Evolutionary conservation across 1,140 invertebrate genomes (phyloP).

Genomic region (Pseudoatta argentina): DNA sequence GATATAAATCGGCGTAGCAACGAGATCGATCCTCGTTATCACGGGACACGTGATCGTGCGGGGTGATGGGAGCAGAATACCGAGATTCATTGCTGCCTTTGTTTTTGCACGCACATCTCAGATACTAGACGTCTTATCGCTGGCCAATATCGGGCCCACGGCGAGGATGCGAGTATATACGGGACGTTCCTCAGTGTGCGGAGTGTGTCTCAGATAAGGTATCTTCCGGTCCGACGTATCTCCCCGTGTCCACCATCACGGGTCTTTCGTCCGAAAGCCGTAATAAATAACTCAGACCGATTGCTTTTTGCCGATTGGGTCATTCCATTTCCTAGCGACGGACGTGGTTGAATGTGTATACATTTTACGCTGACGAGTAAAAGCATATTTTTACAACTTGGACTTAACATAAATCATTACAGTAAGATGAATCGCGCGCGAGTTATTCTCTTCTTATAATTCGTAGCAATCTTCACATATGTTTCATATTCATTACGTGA

Average conservation of each 20-base stretch:
- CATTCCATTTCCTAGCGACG: slow-evolving; percentile 59
- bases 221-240: slow-evolving; percentile 80
- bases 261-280: slow-evolving; percentile 76
- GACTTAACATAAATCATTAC: slow-evolving; percentile 35
- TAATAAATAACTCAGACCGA: slow-evolving; percentile 84
- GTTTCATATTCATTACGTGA: neutral
- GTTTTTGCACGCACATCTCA: slow-evolving; percentile 84
- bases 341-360: neutral
- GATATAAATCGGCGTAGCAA: slow-evolving; percentile 75
- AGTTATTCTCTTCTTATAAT: neutral
- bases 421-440: slow-evolving; percentile 20
- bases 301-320: slow-evolving; percentile 82
- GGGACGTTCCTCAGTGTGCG: slow-evolving; percentile 70
- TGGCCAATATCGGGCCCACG: slow-evolving; percentile 81
- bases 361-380: neutral
- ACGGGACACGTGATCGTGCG: slow-evolving; percentile 13
- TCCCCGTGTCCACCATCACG: slow-evolving; percentile 76
- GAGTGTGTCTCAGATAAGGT: slow-evolving; percentile 83
- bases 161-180: slow-evolving; percentile 80
- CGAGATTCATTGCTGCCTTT: slow-evolving; percentile 80
- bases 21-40: slow-evolving; percentile 80
- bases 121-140: slow-evolving; percentile 84
- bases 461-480: neutral
- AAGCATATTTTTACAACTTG: slow-evolving; percentile 33
- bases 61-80: neutral